Evolutionary conservation across 1,140 invertebrate genomes (phyloP).

Genomic region (Zaprionus ghesquierei): DNA sequence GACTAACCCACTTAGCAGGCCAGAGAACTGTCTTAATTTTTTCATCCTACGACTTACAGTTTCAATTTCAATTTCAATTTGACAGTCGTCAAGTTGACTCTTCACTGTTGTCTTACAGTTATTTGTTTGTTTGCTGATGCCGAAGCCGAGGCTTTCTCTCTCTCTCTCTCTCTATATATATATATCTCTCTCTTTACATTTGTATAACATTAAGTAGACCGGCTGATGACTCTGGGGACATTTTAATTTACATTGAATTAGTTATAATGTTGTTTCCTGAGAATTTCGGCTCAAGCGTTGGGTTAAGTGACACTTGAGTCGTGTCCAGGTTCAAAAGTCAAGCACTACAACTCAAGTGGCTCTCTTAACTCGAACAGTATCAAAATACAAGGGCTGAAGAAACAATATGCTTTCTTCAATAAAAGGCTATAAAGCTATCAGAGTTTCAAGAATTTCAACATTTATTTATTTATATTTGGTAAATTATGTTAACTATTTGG

Average conservation of each 20-base stretch:
- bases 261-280: conserved; percentile 38
- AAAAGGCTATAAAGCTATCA: too few relatives aligned
- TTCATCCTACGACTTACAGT: conserved; percentile 31
- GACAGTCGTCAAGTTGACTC: conserved; percentile 65
- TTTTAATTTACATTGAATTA: conserved; percentile 74
- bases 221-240: conserved; percentile 52
- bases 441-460: too few relatives aligned
- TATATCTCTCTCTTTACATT: conserved; percentile 7
- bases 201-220: conserved; percentile 32
- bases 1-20: conserved; percentile 30
- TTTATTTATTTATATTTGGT: too few relatives aligned
- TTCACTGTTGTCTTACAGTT: conserved; percentile 45
- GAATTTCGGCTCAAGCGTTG: conserved; percentile 22
- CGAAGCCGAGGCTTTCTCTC: background rate
- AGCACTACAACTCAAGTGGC: background rate
- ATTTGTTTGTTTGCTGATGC: conserved; percentile 20
- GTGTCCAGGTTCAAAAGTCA: background rate
- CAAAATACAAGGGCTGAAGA: too few relatives aligned
- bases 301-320: conserved; percentile 21
- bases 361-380: too few relatives aligned
- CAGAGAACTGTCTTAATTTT: conserved; percentile 32
- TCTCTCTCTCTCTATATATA: background rate
- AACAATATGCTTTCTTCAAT: too few relatives aligned
- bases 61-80: conserved; percentile 79
- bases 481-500: too few relatives aligned